Evolutionary conservation across 2,797 vertebrate genomes (phyloP), one percentile per base, ranked within the genome.

Genomic region (Echeneis naucrates): DNA sequence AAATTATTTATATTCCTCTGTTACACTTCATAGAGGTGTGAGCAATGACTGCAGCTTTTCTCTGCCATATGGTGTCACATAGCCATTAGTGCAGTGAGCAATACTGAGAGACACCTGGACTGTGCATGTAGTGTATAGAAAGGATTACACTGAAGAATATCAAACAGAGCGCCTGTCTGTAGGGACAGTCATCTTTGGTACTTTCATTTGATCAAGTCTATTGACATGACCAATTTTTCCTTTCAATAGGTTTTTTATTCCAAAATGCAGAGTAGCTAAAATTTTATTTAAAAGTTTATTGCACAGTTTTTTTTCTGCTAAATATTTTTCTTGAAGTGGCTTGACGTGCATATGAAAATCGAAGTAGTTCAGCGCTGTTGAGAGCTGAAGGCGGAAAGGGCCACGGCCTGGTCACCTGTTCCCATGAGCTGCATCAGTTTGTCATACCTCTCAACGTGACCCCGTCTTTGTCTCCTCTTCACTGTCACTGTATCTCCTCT

Each of bases 291-390:
- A n/a, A 30, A 30, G 30, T 30, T 30, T 6, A 30, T 68, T 26
- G 62, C 52, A 45, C n/a, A n/a, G n/a, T n/a, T n/a, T n/a, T n/a
- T n/a, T n/a, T n/a, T n/a, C n/a, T n/a, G 52, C 35, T 5, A 13
- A 32, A 37, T 55, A 62, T 35, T 33, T 27, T 78, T 75, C 76
- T 76, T n/a, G n/a, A n/a, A n/a, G n/a, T n/a, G n/a, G 62, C 72
- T 82, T 68, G 27, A 84, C 68, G 21, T 70, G 38, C n/a, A 59
- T 19, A 35, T 44, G 64, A 64, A 56, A 76, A 77, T 69, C 67
- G 44, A 66, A 77, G 77, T 81, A 77, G 82, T 81, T 65, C 77
- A 85, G 69, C 66, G 38, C 64, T 52, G 60, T 24, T 9, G 61
- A 80, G 75, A 77, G 64, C 70, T 44, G 53, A 66, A 38, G 51